A percentile compares a stretch with the other conserved stretches of the same genome.
Evolutionary conservation across 1,140 invertebrate genomes (phyloP).

Genomic region (Aphelenchoides fujianensis): DNA sequence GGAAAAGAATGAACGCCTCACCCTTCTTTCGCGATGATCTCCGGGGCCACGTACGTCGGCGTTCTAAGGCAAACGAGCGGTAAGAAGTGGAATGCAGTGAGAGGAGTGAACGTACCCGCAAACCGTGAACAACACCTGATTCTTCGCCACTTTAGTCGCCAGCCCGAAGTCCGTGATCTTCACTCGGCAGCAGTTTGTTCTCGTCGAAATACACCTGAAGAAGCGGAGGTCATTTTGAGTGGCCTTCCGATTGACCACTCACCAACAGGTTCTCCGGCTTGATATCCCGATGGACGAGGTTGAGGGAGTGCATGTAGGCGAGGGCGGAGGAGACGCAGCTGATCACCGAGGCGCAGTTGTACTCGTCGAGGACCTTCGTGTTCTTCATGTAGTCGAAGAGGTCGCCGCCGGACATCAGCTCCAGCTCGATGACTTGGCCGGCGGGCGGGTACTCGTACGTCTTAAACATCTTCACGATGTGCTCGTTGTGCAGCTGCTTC

Average conservation of each 20-base stretch:
- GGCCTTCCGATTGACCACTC: too few species aligned
- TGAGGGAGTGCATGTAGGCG: background rate
- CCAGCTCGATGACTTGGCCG: conserved; percentile 16
- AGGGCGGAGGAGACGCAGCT: background rate
- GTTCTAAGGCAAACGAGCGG: background rate
- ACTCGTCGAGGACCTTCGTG: conserved; percentile 12
- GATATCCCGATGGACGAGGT: conserved; percentile 15
- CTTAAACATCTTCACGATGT: conserved; percentile 20
- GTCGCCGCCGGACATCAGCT: conserved; percentile 8
- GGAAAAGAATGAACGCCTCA: background rate
- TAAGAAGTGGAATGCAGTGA: too few species aligned
- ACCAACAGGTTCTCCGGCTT: conserved; percentile 7
- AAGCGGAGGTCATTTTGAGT: too few species aligned
- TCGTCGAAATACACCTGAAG: conserved; percentile 15
- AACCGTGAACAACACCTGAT: conserved; percentile 20
- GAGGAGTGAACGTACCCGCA: conserved; percentile 1
- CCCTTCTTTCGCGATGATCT: conserved; percentile 21
- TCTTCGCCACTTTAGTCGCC: conserved; percentile 1
- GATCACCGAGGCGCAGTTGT: conserved; percentile 13
- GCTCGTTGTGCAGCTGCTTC: background rate
- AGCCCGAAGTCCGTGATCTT: conserved; percentile 17
- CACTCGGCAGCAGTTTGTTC: background rate
- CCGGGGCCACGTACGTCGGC: conserved; percentile 19
- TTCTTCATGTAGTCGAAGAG: conserved; percentile 23
- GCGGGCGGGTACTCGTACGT: background rate